These are phyloP conservation scores for Sarcophilus harrisii DNA, from an alignment of 2,797 vertebrate species.

Conservation along the genomic window DNA sequence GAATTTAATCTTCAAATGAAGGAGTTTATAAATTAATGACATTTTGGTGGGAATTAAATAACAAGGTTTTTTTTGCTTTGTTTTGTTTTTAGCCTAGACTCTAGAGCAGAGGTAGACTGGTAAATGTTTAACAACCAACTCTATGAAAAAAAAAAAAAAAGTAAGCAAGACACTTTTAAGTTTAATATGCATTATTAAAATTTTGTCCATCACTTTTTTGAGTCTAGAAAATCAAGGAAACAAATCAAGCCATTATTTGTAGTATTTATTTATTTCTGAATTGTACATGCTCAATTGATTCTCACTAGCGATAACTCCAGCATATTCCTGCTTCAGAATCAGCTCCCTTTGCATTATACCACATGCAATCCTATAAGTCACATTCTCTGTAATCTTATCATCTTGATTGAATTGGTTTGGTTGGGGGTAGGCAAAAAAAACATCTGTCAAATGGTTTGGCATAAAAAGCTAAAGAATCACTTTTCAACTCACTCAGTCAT, in stretches of 20 bases:
- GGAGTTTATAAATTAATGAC: no score
- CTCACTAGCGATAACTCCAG: not conserved
- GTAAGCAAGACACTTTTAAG: not conserved
- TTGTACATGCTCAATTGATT: not conserved
- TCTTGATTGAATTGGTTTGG: slow-evolving; percentile 8
- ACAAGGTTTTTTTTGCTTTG: no score
- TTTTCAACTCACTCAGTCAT: slow-evolving; percentile 32
- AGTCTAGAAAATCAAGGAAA: not conserved
- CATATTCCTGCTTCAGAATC: not conserved
- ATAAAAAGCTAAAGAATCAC: not conserved
- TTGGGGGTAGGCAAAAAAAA: not conserved
- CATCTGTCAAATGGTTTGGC: not conserved
- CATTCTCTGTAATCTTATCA: not conserved
- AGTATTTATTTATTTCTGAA: not conserved
- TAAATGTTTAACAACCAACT: not conserved
- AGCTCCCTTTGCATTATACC: not conserved
- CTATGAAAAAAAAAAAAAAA: not conserved
- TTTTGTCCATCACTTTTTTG: not conserved
- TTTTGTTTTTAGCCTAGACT: no score
- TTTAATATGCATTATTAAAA: not conserved
- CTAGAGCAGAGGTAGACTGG: not conserved
- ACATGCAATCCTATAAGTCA: not conserved
- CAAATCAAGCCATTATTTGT: not conserved
- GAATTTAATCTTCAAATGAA: no score
- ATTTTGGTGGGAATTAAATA: no score